Conservation (phyloP, 2,888 invertebrate genomes). For the Drosophila paranaensis region DNA sequence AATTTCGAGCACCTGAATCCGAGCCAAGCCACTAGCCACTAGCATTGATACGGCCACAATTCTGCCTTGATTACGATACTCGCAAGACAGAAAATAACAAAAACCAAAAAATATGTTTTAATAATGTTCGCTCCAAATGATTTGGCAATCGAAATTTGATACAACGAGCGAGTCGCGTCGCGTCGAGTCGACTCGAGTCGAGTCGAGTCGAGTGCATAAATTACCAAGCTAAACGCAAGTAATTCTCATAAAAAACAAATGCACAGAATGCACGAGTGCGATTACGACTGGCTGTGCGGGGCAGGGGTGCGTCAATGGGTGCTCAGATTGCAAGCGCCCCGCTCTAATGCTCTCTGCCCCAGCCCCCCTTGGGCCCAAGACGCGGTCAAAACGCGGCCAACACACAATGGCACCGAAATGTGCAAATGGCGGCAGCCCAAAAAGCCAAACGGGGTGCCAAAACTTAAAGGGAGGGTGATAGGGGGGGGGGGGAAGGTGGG, state of each 20-base stretch:
- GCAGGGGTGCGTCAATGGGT: conserved; percentile 18
- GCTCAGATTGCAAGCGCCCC: conserved; percentile 38
- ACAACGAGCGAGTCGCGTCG: conserved; percentile 38
- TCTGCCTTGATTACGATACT: conserved; percentile 59
- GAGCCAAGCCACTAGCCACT: conserved; percentile 9
- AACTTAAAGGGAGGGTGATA: neutral
- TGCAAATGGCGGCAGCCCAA: conserved; percentile 28
- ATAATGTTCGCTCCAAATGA: conserved; percentile 60
- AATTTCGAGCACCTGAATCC: conserved; percentile 40
- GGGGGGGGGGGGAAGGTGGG: too few relatives aligned
- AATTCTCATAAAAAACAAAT: conserved; percentile 66
- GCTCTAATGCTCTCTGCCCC: conserved; percentile 6
- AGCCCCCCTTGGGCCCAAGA: neutral
- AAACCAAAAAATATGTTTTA: conserved; percentile 51
- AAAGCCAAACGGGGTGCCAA: conserved; percentile 3
- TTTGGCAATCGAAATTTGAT: conserved; percentile 72
- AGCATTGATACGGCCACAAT: conserved; percentile 47
- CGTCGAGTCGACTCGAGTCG: conserved; percentile 44
- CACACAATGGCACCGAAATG: conserved; percentile 48
- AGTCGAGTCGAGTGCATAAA: conserved; percentile 56
- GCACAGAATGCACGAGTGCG: conserved; percentile 47
- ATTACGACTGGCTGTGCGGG: conserved; percentile 34
- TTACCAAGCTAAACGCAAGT: conserved; percentile 59
- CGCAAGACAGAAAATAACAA: conserved; percentile 5
- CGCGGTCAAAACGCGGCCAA: conserved; percentile 57